These are phyloP conservation scores for Tenrec ecaudatus DNA, from an alignment of 2,113 vertebrate genomes.

Conservation along the genomic window DNA sequence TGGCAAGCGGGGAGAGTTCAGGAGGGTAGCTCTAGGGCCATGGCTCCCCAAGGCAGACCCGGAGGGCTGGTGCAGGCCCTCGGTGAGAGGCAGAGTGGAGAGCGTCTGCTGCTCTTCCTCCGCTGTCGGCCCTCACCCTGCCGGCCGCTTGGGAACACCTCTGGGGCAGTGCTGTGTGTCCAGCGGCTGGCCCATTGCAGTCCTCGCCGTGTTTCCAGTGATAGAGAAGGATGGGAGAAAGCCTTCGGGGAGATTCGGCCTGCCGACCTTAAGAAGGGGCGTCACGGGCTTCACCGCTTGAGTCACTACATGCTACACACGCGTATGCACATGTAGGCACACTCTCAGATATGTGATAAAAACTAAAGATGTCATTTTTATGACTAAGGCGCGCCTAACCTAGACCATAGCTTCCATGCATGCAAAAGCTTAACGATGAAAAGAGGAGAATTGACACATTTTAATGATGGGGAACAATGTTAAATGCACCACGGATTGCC, in stretches of 20 bases:
- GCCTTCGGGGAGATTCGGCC: not conserved
- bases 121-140: not conserved
- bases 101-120: not conserved
- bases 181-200: constrained; percentile 41
- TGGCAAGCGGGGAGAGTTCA: not conserved
- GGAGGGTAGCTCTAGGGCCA: accelerated
- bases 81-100: not conserved
- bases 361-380: not conserved
- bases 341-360: not conserved
- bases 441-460: not conserved
- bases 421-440: not conserved
- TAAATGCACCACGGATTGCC: not conserved
- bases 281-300: not conserved
- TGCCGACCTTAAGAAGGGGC: not conserved
- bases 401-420: not conserved
- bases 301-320: not conserved
- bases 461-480: not conserved
- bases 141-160: not conserved
- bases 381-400: not conserved
- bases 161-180: constrained; percentile 44
- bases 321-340: not conserved
- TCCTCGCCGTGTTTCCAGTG: not conserved
- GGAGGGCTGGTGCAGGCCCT: not conserved
- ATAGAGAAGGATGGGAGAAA: not conserved
- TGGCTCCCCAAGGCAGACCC: not conserved